Evolutionary conservation across 2,113 vertebrate genomes (phyloP).

Genomic region (Phrynocephalus versicolor): DNA sequence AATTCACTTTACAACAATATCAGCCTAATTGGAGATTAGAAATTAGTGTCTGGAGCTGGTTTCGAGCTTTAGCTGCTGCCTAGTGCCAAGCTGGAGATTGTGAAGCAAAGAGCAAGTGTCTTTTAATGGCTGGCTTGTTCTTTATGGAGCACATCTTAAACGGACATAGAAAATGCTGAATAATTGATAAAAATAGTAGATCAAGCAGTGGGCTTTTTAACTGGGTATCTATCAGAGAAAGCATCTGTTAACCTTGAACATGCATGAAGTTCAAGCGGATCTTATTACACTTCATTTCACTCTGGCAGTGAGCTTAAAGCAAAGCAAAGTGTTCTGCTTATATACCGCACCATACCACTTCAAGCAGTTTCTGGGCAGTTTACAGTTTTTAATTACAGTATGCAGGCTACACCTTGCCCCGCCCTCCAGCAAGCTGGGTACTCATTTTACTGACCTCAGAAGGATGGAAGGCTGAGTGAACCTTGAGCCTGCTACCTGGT

Average conservation of each 20-base stretch:
- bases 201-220: too few species aligned
- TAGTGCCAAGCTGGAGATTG: constrained; percentile 26
- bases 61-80: constrained; percentile 41
- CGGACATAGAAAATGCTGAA: background rate
- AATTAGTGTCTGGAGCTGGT: constrained; percentile 38
- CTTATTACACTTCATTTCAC: background rate
- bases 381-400: too few species aligned
- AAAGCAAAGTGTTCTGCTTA: too few species aligned
- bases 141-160: constrained; percentile 8
- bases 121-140: constrained; percentile 44
- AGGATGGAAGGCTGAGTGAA: too few species aligned
- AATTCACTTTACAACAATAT: constrained; percentile 55
- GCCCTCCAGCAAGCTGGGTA: too few species aligned
- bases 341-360: too few species aligned
- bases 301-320: background rate
- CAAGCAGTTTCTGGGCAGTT: too few species aligned
- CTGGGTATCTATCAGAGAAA: background rate
- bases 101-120: constrained; percentile 31
- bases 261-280: background rate
- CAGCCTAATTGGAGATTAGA: constrained; percentile 46
- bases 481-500: too few species aligned
- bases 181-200: background rate
- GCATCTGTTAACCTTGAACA: background rate
- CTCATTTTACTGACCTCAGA: too few species aligned
- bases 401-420: too few species aligned